A percentile compares a stretch with the other conserved stretches of the same genome.
phyloP scores from a whole-genome alignment of 2,797 vertebrate genomes.

The Gymnoscopelus braueri region DNA sequence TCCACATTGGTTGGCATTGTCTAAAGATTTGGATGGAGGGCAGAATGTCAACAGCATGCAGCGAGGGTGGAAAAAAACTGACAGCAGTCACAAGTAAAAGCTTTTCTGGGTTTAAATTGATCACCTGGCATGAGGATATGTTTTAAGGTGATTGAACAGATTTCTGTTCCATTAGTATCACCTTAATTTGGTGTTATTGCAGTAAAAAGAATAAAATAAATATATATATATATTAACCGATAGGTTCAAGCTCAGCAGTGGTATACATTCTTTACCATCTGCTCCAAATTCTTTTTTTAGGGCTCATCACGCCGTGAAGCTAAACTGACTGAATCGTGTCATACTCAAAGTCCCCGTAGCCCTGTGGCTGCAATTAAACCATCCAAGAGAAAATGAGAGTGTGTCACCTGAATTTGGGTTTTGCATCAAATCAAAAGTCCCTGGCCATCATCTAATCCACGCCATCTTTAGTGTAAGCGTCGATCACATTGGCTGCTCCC shows the following conservation, averaged over 20 bases:
- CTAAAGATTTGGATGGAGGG: slow-evolving; percentile 39
- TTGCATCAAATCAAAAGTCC: slow-evolving; percentile 33
- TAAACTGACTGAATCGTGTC: slow-evolving; percentile 77
- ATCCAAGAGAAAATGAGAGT: slow-evolving; percentile 40
- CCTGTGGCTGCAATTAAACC: slow-evolving; percentile 54
- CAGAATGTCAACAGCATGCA: slow-evolving; percentile 51
- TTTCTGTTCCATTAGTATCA: slow-evolving; percentile 22
- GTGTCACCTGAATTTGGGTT: slow-evolving; percentile 48
- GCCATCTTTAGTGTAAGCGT: slow-evolving; percentile 34
- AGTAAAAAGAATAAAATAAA: slow-evolving; percentile 39
- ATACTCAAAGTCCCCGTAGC: slow-evolving; percentile 46
- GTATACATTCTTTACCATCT: slow-evolving; percentile 59
- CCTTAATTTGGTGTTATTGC: slow-evolving; percentile 43
- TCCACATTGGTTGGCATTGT: slow-evolving; percentile 39
- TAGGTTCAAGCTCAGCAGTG: slow-evolving; percentile 54
- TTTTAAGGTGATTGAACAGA: no score
- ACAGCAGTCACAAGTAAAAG: slow-evolving; percentile 25
- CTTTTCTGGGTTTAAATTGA: slow-evolving; percentile 38
- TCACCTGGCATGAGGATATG: no score
- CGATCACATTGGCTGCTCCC: slow-evolving; percentile 25
- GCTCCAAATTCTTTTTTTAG: slow-evolving; percentile 62
- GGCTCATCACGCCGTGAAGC: slow-evolving; percentile 61
- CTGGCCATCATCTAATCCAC: slow-evolving; percentile 26
- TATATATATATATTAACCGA: slow-evolving; percentile 32
- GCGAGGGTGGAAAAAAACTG: slow-evolving; percentile 17